These are phyloP conservation scores for Lithobates pipiens DNA, from an alignment of 2,797 vertebrate species.

Conservation along the genomic window DNA sequence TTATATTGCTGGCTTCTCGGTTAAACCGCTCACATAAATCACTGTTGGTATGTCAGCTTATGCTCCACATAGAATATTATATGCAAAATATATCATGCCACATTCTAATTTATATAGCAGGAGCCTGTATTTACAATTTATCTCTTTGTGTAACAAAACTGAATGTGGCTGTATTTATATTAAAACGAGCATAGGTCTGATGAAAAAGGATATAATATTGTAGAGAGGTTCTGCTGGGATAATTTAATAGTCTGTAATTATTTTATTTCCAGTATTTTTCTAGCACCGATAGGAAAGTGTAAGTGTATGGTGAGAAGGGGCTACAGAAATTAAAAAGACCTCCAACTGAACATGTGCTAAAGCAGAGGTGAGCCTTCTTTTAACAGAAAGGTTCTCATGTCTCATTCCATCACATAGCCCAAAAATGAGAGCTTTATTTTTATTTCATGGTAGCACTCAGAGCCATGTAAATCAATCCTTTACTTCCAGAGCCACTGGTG, in stretches of 20 bases:
- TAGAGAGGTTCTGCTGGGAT: neutral
- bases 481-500: no score
- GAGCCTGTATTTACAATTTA: neutral
- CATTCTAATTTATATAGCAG: neutral
- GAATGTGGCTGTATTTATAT: neutral
- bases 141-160: neutral
- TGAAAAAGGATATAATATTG: neutral
- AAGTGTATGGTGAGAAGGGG: neutral
- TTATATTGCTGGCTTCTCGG: neutral
- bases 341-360: no score
- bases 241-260: neutral
- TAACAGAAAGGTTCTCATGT: no score
- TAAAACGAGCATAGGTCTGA: neutral
- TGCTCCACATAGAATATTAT: neutral
- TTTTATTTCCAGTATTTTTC: neutral
- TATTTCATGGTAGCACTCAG: no score
- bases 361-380: no score
- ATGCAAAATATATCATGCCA: neutral
- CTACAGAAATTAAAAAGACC: neutral
- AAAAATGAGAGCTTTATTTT: no score
- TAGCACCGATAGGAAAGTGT: neutral
- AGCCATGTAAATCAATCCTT: no score
- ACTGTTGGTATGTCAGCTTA: neutral
- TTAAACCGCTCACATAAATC: neutral
- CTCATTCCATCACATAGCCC: no score